A percentile compares a stretch with the other conserved stretches of the same genome.
These are phyloP conservation scores for Aegotheles bennettii DNA, from an alignment of 2,113 vertebrate genomes.

Conservation along the genomic window DNA sequence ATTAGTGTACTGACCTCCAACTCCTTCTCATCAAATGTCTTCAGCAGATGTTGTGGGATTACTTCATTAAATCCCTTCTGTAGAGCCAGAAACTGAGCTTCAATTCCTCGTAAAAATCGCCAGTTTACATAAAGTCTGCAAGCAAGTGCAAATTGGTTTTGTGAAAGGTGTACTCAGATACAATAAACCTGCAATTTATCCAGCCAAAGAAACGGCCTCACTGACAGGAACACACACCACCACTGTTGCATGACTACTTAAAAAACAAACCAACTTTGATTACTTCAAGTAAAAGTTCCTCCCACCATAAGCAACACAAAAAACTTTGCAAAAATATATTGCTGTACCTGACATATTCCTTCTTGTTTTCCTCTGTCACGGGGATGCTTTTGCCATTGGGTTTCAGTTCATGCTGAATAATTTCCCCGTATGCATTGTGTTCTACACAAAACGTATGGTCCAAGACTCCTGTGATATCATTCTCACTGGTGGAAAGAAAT, in stretches of 20 bases:
- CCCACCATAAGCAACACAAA: rapidly evolving
- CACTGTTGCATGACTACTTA: background rate
- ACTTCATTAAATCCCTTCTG: conserved; percentile 99
- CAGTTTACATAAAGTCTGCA: conserved; percentile 95
- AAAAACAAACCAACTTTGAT: background rate
- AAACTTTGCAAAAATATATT: background rate
- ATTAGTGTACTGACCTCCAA: conserved; percentile 83
- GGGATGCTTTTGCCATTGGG: conserved; percentile 96
- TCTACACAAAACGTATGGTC: conserved; percentile 99
- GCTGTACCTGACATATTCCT: conserved; percentile 90
- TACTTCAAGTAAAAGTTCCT: background rate
- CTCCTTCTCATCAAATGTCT: conserved; percentile 98
- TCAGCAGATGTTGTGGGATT: conserved; percentile 96
- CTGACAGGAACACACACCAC: background rate
- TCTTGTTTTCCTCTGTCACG: conserved; percentile 96
- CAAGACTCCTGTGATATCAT: conserved; percentile 97
- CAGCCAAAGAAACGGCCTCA: background rate
- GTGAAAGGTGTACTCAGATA: background rate
- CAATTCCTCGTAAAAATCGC: conserved; percentile 97
- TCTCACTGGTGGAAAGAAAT: conserved; percentile 79
- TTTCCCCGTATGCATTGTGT: conserved; percentile 96
- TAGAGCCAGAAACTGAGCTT: conserved; percentile 96
- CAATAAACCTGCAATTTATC: background rate
- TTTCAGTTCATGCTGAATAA: conserved; percentile 98
- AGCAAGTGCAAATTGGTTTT: background rate